Conservation (phyloP, 2,113 vertebrate species). For the Trematomus loennbergii region DNA sequence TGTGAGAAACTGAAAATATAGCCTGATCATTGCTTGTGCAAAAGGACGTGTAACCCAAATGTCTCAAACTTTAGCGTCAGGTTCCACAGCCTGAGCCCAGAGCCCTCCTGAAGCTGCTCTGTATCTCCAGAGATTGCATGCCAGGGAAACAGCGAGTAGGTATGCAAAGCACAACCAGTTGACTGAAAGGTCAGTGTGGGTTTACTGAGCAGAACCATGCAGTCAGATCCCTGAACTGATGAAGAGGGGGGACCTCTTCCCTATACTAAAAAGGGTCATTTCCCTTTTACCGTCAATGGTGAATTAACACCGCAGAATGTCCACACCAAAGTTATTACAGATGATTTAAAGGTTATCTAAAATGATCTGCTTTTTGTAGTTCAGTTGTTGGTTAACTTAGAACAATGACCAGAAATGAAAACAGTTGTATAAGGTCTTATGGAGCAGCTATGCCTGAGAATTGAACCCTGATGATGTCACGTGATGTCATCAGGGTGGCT, state of each 20-base stretch:
- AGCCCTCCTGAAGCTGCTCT: slow-evolving; percentile 45
- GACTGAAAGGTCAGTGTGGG: slow-evolving; percentile 80
- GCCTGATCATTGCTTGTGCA: background rate
- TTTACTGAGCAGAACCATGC: slow-evolving; percentile 34
- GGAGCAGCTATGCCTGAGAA: background rate
- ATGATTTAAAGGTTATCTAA: too few relatives aligned
- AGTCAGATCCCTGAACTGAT: slow-evolving; percentile 55
- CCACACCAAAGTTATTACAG: background rate
- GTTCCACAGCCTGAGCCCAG: background rate
- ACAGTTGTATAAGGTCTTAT: background rate
- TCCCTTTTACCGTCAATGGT: slow-evolving; percentile 19
- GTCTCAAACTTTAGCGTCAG: background rate
- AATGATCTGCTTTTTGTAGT: too few relatives aligned
- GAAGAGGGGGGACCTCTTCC: slow-evolving; percentile 32
- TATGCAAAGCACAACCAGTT: slow-evolving; percentile 81
- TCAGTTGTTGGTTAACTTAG: too few relatives aligned
- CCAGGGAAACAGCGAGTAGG: slow-evolving; percentile 62
- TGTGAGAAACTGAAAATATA: background rate
- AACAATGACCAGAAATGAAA: too few relatives aligned
- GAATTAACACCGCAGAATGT: background rate
- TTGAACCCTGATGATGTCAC: background rate
- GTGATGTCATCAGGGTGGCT: background rate
- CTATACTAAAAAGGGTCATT: slow-evolving; percentile 44
- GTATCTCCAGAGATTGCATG: slow-evolving; percentile 74
- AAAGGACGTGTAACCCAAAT: background rate